Conservation (phyloP, 2,113 vertebrate genomes). For the Macquaria ambigua region DNA sequence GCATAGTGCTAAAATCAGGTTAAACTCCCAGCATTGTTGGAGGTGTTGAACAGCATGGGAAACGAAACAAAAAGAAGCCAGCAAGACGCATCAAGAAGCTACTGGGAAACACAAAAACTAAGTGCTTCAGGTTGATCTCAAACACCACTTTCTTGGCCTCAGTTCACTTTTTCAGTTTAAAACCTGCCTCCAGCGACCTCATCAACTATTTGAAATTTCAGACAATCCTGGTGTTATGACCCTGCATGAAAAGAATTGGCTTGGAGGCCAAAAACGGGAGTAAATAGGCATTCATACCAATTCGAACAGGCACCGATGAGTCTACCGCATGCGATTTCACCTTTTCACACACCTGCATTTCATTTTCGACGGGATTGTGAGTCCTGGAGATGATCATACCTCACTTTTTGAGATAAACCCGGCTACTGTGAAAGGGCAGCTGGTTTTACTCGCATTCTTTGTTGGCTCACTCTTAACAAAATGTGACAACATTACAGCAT, state of each 20-base stretch:
- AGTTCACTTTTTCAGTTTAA: slow-evolving; percentile 6
- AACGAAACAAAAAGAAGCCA: slow-evolving; percentile 5
- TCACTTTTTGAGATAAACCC: slow-evolving; percentile 28
- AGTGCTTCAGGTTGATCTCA: slow-evolving; percentile 20
- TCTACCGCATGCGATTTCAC: slow-evolving; percentile 4
- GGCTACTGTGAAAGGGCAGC: not conserved
- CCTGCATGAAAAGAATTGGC: slow-evolving; percentile 37
- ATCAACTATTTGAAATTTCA: slow-evolving; percentile 25
- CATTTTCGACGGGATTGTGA: slow-evolving; percentile 7
- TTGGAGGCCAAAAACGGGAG: not conserved
- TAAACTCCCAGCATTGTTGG: slow-evolving; percentile 13
- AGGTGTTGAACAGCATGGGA: not conserved
- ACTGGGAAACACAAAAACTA: not conserved
- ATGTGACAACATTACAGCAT: slow-evolving; percentile 9
- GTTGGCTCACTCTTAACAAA: slow-evolving; percentile 8
- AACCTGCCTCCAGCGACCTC: not conserved
- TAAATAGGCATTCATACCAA: slow-evolving; percentile 2
- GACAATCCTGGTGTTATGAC: slow-evolving; percentile 25
- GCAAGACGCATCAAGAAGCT: not conserved
- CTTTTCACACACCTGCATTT: slow-evolving; percentile 43
- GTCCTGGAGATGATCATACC: slow-evolving; percentile 22
- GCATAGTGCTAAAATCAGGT: slow-evolving; percentile 10
- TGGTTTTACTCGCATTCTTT: not conserved
- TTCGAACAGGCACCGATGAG: slow-evolving; percentile 6
- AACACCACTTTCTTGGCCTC: slow-evolving; percentile 3